phyloP scores from a whole-genome alignment of 2,113 vertebrate species.

The Catagonus wagneri region DNA sequence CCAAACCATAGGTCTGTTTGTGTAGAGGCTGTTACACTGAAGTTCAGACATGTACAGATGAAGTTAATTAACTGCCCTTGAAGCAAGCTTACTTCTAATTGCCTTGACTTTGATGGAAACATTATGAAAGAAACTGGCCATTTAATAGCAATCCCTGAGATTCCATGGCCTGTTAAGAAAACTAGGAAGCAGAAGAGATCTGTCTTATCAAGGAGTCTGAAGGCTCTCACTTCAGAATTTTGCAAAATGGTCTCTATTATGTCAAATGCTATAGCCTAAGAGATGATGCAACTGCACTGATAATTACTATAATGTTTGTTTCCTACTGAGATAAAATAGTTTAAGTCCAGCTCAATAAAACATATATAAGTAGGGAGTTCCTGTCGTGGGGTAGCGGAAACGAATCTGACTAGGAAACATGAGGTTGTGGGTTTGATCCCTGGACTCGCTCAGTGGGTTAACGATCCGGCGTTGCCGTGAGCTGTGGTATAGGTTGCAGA shows the following conservation, averaged over 20 bases:
- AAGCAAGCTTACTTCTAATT: background rate
- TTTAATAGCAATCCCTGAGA: conserved; percentile 17
- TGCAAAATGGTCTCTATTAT: background rate
- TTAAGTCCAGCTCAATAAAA: conserved; percentile 17
- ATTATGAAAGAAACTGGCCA: conserved; percentile 1
- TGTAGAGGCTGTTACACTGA: background rate
- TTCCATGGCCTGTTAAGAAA: background rate
- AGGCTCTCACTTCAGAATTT: conserved; percentile 7
- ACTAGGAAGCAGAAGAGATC: background rate
- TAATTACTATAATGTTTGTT: background rate
- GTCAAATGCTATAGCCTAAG: background rate
- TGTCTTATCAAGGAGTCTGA: background rate
- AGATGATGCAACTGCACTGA: background rate
- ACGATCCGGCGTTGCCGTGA: no score
- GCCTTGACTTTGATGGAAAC: background rate
- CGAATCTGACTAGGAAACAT: no score
- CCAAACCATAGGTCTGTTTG: background rate
- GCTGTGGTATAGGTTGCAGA: no score
- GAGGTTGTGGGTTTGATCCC: no score
- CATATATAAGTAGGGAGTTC: background rate
- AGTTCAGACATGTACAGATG: background rate
- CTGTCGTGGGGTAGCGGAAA: no score
- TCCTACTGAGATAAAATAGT: conserved; percentile 39
- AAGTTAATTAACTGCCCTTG: background rate
- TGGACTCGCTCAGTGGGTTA: no score